Evolutionary conservation across 2,888 invertebrate species (phyloP), one percentile per base, ranked within the genome.

Genomic region (Halictus quadricinctus): DNA sequence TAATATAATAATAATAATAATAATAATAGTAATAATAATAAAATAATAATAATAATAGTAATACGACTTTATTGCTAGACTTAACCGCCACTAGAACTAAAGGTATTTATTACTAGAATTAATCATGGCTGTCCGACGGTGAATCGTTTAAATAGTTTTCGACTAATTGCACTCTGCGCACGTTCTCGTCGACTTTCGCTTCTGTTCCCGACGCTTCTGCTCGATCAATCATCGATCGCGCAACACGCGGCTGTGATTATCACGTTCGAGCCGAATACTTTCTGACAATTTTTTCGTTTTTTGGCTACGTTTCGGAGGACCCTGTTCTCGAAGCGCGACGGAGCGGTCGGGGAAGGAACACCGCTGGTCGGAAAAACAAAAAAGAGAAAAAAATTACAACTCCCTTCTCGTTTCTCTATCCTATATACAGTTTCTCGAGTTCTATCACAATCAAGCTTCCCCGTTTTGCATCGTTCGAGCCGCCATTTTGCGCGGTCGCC

Each of bases 151-250:
- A 66, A 66, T 66, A 66, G 36, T 66, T 66, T 66, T 66, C 66
- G 66, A 66, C 66, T 66, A 66, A 66, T 66, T 66, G 66, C 66
- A 69, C 77, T 73, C 77, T 73, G 78, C 70, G 76, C 73, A 43
- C 66, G 77, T 81, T 77, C 76, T 80, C 81, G 72, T 72, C 72
- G 48, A 43, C 72, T 83, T 66, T 81, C 79, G 66, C 66, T 66
- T 66, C 66, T 66, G 66, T 66, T 66, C 36, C 8, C 66, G 66
- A 36, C 18, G 66, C 18, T 18, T 66, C 36, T 36, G 36, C 66
- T 36, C 66, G 66, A 66, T 36, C 4, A 18, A 66, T 36, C 66
- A 36, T 36, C 36, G 29, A 66, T 66, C 18, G 66, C 66, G 66
- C 18, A 66, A 66, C 18, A 18, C 66, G 66, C 36, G 36, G 66